Percentiles rank a stretch among this genome's conserved stretches.
phyloP scores from a whole-genome alignment of 2,797 vertebrate species.

The Cryptoprocta ferox region DNA sequence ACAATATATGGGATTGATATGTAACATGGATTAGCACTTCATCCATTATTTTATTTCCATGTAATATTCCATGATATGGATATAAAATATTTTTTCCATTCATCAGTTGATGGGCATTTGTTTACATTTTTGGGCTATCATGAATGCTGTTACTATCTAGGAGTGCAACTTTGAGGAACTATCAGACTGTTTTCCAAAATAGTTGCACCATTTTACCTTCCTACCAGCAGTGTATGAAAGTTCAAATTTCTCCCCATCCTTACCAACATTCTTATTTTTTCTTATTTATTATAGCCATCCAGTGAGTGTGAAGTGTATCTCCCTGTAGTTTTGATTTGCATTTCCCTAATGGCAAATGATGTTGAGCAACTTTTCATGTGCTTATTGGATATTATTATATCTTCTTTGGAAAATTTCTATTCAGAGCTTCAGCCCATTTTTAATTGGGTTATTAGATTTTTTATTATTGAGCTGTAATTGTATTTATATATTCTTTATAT shows the following conservation, averaged over 20 bases:
- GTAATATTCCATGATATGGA: not conserved
- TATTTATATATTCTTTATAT: not conserved
- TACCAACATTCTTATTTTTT: conserved; percentile 6
- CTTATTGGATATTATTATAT: not conserved
- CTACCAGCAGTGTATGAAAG: not conserved
- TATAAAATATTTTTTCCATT: not conserved
- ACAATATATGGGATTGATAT: not conserved
- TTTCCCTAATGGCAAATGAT: conserved; percentile 16
- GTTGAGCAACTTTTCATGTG: not conserved
- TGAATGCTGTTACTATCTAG: not conserved
- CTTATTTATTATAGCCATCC: conserved; percentile 29
- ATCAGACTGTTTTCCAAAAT: conserved; percentile 32
- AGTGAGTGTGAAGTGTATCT: not conserved
- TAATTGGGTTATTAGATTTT: not conserved
- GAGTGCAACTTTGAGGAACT: not conserved
- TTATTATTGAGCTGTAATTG: conserved; percentile 1
- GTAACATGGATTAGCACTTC: not conserved
- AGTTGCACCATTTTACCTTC: conserved; percentile 19
- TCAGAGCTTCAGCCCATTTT: not conserved
- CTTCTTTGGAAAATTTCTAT: conserved; percentile 6
- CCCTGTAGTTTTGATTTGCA: conserved; percentile 15
- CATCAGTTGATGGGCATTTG: not conserved
- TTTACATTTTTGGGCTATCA: not conserved
- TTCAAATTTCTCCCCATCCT: conserved; percentile 5
- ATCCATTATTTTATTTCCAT: conserved; percentile 33